Percentiles rank a stretch among this genome's conserved stretches.
phyloP scores from a whole-genome alignment of 2,797 vertebrate species.

The Peromyscus nudipes region DNA sequence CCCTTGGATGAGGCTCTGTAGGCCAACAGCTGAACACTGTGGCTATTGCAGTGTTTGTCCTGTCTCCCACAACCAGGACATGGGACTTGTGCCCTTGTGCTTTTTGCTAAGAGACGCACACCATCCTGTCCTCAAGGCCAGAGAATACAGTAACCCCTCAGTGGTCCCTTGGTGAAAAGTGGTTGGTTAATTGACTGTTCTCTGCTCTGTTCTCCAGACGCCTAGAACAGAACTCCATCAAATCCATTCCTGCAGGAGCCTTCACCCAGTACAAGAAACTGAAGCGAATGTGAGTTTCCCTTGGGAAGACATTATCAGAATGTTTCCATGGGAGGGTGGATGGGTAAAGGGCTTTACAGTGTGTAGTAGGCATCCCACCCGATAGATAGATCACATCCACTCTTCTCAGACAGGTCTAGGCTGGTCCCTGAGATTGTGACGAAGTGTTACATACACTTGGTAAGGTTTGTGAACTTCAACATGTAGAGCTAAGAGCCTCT shows the following conservation, averaged over 20 bases:
- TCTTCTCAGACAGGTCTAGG: not conserved
- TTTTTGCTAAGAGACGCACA: not conserved
- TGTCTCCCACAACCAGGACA: not conserved
- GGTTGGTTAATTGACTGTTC: not conserved
- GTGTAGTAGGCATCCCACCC: no score
- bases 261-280: slow-evolving; percentile 98
- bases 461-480: no score
- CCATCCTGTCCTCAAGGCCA: not conserved
- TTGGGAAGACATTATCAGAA: not conserved
- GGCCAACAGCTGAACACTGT: not conserved
- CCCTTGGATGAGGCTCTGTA: no score
- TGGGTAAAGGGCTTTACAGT: not conserved
- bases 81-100: accelerated
- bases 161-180: not conserved
- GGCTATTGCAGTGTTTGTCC: not conserved
- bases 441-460: accelerated
- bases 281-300: slow-evolving; percentile 96
- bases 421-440: not conserved
- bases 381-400: accelerated
- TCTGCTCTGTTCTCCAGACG: slow-evolving; percentile 91
- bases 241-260: slow-evolving; percentile 94
- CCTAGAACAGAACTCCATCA: slow-evolving; percentile 99
- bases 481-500: not conserved
- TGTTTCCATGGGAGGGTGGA: not conserved
- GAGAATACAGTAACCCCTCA: not conserved